Conservation (phyloP, 2,888 invertebrate genomes). For the Pilophorus perplexus region DNA sequence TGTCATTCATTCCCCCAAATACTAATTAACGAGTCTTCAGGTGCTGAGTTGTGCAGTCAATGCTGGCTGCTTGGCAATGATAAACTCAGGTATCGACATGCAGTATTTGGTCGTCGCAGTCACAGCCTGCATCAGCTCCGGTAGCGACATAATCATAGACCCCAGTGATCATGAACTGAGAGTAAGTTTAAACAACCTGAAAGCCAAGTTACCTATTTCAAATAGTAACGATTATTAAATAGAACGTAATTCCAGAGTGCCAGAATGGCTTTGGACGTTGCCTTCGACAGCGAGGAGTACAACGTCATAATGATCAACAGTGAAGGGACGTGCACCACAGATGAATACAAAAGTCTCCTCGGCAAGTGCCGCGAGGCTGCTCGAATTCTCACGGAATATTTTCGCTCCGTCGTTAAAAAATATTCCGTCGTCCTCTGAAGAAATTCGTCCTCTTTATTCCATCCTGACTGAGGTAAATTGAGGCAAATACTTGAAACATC, state of each 20-base stretch:
- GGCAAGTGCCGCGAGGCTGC: constrained; percentile 65
- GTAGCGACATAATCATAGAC: constrained; percentile 63
- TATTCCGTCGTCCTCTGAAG: constrained; percentile 52
- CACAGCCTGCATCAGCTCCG: constrained; percentile 65
- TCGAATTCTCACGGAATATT: constrained; percentile 69
- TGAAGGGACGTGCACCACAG: constrained; percentile 65
- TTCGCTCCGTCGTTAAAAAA: constrained; percentile 62
- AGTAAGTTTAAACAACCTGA: constrained; percentile 51
- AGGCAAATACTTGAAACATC: too few relatives aligned
- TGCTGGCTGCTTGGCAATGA: constrained; percentile 74
- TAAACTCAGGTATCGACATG: constrained; percentile 82
- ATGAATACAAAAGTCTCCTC: constrained; percentile 66
- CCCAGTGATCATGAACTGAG: constrained; percentile 57
- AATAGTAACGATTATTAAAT: too few relatives aligned
- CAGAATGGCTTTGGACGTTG: constrained; percentile 67
- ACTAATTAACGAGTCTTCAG: constrained; percentile 57
- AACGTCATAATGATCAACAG: constrained; percentile 65
- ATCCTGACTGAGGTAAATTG: too few relatives aligned
- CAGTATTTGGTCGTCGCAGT: constrained; percentile 77
- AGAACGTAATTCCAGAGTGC: constrained; percentile 56
- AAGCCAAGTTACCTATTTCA: neutral
- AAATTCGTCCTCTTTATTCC: too few relatives aligned
- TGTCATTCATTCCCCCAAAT: too few relatives aligned
- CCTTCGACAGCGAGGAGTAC: constrained; percentile 66
- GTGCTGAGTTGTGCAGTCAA: constrained; percentile 78